Conservation (phyloP, 2,888 invertebrate species). For the Cheiracanthium punctorium region DNA sequence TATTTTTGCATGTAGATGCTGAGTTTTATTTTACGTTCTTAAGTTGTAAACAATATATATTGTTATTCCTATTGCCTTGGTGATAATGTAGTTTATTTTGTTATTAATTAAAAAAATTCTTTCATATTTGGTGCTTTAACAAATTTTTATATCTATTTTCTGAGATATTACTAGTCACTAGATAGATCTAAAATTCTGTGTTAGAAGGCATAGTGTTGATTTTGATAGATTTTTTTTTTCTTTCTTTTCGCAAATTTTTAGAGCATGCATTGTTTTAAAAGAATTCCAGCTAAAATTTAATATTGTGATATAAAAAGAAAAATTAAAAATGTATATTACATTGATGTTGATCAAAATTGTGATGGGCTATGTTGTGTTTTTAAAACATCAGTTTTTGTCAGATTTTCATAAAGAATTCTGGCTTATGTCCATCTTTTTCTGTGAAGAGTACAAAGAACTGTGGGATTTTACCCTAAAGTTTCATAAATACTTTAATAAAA, state of each 20-base stretch:
- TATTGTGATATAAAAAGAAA: slow-evolving; percentile 45
- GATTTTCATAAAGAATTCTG: slow-evolving; percentile 37
- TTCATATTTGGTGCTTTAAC: slow-evolving; percentile 2
- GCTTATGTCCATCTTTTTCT: slow-evolving; percentile 58
- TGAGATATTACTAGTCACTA: slow-evolving; percentile 23
- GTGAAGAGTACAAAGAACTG: slow-evolving; percentile 66
- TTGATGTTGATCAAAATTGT: slow-evolving; percentile 32
- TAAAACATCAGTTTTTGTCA: background rate
- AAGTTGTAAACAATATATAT: slow-evolving; percentile 2
- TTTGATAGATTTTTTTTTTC: background rate
- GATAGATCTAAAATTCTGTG: slow-evolving; percentile 5
- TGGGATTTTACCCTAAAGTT: slow-evolving; percentile 57
- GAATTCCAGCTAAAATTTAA: slow-evolving; percentile 42
- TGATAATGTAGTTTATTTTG: background rate
- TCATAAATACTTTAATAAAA: slow-evolving; percentile 69
- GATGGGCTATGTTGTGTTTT: slow-evolving; percentile 23
- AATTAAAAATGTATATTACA: slow-evolving; percentile 21
- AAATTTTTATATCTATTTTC: slow-evolving; percentile 15
- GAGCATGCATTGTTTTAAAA: slow-evolving; percentile 16
- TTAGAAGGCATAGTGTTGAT: slow-evolving; percentile 2
- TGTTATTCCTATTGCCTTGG: slow-evolving; percentile 1
- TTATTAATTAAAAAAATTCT: background rate
- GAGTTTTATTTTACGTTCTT: background rate
- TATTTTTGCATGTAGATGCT: too few relatives aligned
- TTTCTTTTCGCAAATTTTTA: slow-evolving; percentile 29